Base-by-base conservation (phyloP, 2,888 invertebrate genomes). In the Cephus spinipes region DNA sequence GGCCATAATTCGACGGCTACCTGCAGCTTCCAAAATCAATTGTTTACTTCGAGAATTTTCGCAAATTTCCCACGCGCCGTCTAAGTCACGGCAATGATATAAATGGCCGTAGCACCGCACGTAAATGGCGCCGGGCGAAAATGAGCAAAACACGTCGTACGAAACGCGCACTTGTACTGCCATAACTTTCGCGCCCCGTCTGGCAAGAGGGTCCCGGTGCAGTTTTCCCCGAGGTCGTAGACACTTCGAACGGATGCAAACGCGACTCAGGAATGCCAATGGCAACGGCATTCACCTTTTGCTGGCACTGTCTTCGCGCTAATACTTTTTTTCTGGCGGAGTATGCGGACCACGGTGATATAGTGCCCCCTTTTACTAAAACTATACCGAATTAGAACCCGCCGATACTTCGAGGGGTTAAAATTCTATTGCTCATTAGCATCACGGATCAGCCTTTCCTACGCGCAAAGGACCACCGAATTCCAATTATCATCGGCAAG, bases 251-350 rank as follows among this genome's bases (percentile, higher is more conserved):
- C 55, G 55, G 55, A 55, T 6, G 23, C 23, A 23, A 55, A 55
- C 55, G 55, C 55, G 15, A 23, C 78, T 73, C 75, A 79, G 73
- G 81, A 83, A 80, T 81, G 79, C 80, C 82, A 82, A 79, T 77
- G 79, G 35, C 74, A 40, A 73, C 80, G 78, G 76, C 77, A 81
- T 79, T 77, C 77, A 76, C 77, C 79, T 76, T 79, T 81, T 81
- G 82, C 82, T 85, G 79, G 80, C 83, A 81, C 81, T 82, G 77
- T 82, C 81, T 81, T 55, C 73, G 79, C 75, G 81, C 75, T 55
- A 55, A 55, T 69, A 71, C 80, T 83, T 83, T 85, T 85, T 85
- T 84, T 84, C 79, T 80, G 81, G 79, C 82, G 77, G 78, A 76
- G 80, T 81, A 81, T 81, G 82, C 81, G 79, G 31, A 73, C 73